Evolutionary conservation across 2,797 vertebrate genomes (phyloP), one percentile per base, ranked within the genome.

Genomic region (Pseudochirops cupreus): DNA sequence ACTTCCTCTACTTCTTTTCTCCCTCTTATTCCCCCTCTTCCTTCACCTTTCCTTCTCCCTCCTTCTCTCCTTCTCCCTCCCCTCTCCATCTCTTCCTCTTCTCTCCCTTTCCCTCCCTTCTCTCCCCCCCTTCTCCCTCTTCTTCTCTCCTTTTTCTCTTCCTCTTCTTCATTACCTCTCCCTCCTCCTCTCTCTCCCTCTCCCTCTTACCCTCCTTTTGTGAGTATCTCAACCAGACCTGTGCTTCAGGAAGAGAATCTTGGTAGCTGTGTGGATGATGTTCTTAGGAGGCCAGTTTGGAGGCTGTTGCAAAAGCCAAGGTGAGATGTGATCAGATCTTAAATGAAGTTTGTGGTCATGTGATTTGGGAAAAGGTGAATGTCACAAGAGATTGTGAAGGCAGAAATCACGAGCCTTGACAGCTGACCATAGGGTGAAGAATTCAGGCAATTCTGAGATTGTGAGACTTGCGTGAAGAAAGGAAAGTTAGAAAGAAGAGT

Each of bases 1-100:
- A 94, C 52, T 95, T 92, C 33, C 62, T 55, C 93, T 91, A 39
- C 93, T 18, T 62, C 95, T 21, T 96, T 94, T 53, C 29, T 91
- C 18, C n/a, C 58, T 4, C 90, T 52, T 91, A 1, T 13, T 3
- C 52, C 92, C 67, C 14, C 18, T 57, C 24, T 57, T 2, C 57
- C 57, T 57, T 57, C 57, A 26, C 39, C 90, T 16, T 3, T 28
- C 33, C 11, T 94, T 90, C 28, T 95, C 93, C 56, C 26, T 54
- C 11, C 7, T 7, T 1, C 28, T 29, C 28, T 9, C 28, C 28
- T 12, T 59, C 58, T 31, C 10, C 9, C 28, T 29, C 28, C 5
- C 26, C 26, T 12, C 82, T 29, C 58, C 53, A 54, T 54, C 53
- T 54, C 53, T 54, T 54, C 53, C 53, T 54, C 53, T 54, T 54